These are phyloP conservation scores for Sphenodon punctatus DNA, from an alignment of 2,797 vertebrate genomes.

Conservation along the genomic window DNA sequence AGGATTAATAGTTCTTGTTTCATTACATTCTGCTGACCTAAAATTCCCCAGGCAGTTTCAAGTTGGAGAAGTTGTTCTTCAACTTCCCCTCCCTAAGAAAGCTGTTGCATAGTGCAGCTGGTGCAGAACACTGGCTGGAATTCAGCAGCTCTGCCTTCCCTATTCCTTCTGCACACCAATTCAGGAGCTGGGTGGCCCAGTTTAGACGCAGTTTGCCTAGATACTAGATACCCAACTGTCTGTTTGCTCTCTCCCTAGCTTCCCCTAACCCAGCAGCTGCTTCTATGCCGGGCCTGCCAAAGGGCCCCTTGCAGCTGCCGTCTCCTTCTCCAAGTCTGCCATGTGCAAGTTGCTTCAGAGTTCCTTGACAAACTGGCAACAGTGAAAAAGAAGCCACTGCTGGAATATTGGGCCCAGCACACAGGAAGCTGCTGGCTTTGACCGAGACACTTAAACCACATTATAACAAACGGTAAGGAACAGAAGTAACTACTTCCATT, in stretches of 20 bases:
- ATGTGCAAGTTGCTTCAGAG: neutral
- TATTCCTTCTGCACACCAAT: neutral
- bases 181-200: neutral
- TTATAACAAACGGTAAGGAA: too few relatives aligned
- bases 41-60: neutral
- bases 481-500: too few relatives aligned
- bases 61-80: neutral
- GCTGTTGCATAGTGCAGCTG: neutral
- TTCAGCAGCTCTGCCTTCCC: neutral
- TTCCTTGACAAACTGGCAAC: neutral
- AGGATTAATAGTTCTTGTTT: slow-evolving; percentile 17
- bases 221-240: neutral
- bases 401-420: neutral
- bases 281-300: neutral
- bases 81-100: neutral
- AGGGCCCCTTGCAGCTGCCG: neutral
- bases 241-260: neutral
- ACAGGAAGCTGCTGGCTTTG: neutral
- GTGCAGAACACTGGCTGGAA: neutral
- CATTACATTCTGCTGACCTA: slow-evolving; percentile 21
- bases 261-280: neutral
- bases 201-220: neutral
- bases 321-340: neutral
- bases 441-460: too few relatives aligned
- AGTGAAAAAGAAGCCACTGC: neutral